Percentiles rank a stretch among this genome's conserved stretches.
These are phyloP conservation scores for Knipowitschia caucasica DNA, from an alignment of 2,797 vertebrate genomes.

Conservation along the genomic window DNA sequence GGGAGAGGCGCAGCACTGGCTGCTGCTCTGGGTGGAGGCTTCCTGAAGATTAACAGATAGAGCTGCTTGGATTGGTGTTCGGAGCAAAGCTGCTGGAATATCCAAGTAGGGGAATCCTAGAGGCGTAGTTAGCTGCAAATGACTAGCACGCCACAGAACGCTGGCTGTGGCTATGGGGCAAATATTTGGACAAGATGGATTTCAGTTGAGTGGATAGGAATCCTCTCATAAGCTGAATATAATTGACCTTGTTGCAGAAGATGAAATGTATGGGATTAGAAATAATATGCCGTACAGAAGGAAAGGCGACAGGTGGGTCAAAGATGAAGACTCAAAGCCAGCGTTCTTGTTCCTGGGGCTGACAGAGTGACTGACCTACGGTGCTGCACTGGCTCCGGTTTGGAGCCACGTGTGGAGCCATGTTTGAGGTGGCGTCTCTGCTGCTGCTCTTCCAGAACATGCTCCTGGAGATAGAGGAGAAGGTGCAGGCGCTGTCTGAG, in stretches of 20 bases:
- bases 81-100: constrained; percentile 55
- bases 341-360: constrained; percentile 34
- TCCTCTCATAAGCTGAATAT: constrained; percentile 14
- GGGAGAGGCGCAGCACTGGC: constrained; percentile 60
- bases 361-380: constrained; percentile 33
- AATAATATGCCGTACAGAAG: constrained; percentile 48
- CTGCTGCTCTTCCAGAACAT: constrained; percentile 89
- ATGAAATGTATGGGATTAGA: constrained; percentile 68
- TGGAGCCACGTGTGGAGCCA: constrained; percentile 32
- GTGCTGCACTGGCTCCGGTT: not conserved
- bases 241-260: constrained; percentile 39
- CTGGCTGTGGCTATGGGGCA: constrained; percentile 13
- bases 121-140: constrained; percentile 25
- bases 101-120: constrained; percentile 60
- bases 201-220: constrained; percentile 19
- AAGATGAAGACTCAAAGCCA: constrained; percentile 56
- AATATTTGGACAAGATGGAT: constrained; percentile 16
- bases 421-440: constrained; percentile 81
- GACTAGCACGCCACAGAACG: constrained; percentile 23
- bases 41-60: constrained; percentile 60
- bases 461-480: constrained; percentile 95
- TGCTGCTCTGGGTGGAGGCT: constrained; percentile 60
- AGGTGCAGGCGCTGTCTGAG: constrained; percentile 88
- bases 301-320: constrained; percentile 40
- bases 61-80: constrained; percentile 59